Percentiles rank a stretch among this genome's conserved stretches.
phyloP scores from a whole-genome alignment of 2,888 invertebrate genomes.

The Orthosia gothica region DNA sequence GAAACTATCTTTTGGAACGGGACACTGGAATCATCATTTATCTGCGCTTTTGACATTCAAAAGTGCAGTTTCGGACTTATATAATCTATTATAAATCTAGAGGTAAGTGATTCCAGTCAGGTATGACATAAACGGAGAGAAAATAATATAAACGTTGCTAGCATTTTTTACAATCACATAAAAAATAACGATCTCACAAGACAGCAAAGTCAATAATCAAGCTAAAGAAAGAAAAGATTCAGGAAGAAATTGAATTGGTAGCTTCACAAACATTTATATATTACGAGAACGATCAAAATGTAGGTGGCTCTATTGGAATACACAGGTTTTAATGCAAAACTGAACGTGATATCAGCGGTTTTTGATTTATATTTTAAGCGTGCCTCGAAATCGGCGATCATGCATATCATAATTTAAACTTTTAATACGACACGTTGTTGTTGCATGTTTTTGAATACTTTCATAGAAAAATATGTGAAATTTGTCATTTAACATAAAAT shows the following conservation, averaged over 20 bases:
- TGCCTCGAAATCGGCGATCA: not conserved
- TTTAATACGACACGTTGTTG: not conserved
- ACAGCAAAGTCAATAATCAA: slow-evolving; percentile 24
- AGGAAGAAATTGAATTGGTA: slow-evolving; percentile 32
- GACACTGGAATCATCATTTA: too few relatives aligned
- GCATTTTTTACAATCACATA: slow-evolving; percentile 18
- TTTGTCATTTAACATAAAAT: not conserved
- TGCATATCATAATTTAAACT: not conserved
- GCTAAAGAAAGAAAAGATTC: slow-evolving; percentile 11
- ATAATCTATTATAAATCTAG: too few relatives aligned
- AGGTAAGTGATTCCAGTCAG: not conserved
- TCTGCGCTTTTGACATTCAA: too few relatives aligned
- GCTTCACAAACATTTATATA: slow-evolving; percentile 43
- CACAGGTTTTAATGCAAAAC: slow-evolving; percentile 16
- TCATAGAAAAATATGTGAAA: not conserved
- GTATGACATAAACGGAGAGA: not conserved
- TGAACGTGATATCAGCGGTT: not conserved
- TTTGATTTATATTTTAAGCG: not conserved
- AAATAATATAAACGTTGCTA: not conserved
- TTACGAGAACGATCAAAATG: slow-evolving; percentile 27
- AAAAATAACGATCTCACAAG: not conserved
- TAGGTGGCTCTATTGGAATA: slow-evolving; percentile 8
- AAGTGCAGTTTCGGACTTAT: too few relatives aligned
- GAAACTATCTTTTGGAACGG: too few relatives aligned
- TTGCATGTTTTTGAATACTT: not conserved